Evolutionary conservation across 1,140 invertebrate species (phyloP).

Genomic region (Atta texana): DNA sequence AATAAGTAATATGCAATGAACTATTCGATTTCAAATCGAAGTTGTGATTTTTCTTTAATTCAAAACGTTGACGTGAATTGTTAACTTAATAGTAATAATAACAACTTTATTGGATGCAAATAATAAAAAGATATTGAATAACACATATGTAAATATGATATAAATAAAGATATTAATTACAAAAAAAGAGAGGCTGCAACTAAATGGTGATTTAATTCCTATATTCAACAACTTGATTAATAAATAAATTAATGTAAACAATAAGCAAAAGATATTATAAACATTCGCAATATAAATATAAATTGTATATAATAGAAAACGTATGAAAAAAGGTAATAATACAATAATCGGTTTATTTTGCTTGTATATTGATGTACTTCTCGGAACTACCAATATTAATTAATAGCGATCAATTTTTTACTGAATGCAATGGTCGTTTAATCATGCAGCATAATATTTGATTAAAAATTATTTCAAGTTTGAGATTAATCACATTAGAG

Average conservation of each 20-base stretch:
- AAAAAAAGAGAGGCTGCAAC: too few relatives aligned
- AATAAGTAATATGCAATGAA: background rate
- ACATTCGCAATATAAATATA: too few relatives aligned
- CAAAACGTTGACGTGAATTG: background rate
- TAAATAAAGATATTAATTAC: too few relatives aligned
- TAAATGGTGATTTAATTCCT: too few relatives aligned
- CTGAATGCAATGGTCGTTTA: background rate
- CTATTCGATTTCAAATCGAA: background rate
- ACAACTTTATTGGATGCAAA: too few relatives aligned
- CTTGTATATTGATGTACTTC: background rate
- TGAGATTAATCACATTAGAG: background rate
- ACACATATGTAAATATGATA: too few relatives aligned
- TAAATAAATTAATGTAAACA: too few relatives aligned
- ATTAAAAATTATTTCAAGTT: conserved; percentile 41
- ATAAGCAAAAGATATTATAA: too few relatives aligned
- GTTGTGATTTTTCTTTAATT: background rate
- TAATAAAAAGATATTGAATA: too few relatives aligned
- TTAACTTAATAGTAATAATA: background rate
- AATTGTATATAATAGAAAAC: too few relatives aligned
- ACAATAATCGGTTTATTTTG: background rate
- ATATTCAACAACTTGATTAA: too few relatives aligned
- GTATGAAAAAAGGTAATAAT: too few relatives aligned
- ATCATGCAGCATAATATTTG: background rate
- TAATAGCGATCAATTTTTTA: background rate
- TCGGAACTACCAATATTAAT: background rate